Evolutionary conservation across 92 coral and sea anemone species (phyloP).

Genomic region (Heliopora coerulea): DNA sequence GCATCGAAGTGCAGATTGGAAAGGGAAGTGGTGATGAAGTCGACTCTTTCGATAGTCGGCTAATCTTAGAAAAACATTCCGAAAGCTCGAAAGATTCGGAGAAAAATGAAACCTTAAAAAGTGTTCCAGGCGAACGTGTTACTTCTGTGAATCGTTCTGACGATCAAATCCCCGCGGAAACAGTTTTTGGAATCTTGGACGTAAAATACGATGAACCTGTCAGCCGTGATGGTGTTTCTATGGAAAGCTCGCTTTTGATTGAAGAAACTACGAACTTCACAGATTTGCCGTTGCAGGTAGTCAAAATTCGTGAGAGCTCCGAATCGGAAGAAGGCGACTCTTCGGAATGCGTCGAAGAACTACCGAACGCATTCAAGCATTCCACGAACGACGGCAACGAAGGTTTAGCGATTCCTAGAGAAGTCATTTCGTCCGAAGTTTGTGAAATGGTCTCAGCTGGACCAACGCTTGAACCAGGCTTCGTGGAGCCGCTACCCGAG

Average conservation of each 20-base stretch:
- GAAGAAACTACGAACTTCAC: neutral
- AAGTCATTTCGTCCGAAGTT: too few relatives aligned
- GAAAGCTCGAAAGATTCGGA: conserved; percentile 17
- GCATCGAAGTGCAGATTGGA: neutral
- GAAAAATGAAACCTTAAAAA: conserved; percentile 7
- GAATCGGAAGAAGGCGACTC: too few relatives aligned
- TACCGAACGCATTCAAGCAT: too few relatives aligned
- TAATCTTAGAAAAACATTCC: neutral
- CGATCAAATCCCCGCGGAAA: conserved; percentile 1
- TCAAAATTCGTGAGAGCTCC: neutral
- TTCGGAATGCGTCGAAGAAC: neutral
- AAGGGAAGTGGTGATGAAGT: neutral
- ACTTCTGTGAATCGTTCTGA: neutral
- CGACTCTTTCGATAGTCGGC: neutral
- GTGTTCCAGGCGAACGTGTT: neutral
- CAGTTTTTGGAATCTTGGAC: conserved; percentile 32
- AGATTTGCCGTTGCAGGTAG: too few relatives aligned
- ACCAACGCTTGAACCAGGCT: neutral
- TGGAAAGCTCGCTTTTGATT: too few relatives aligned
- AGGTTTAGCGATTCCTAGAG: too few relatives aligned
- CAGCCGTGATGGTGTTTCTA: neutral
- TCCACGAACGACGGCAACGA: too few relatives aligned
- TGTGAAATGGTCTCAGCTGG: conserved; percentile 8
- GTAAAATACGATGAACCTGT: conserved; percentile 24
- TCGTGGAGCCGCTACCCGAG: neutral